phyloP scores from a whole-genome alignment of 92 coral and sea anemone species.

The Epizoanthus illoricatus region DNA sequence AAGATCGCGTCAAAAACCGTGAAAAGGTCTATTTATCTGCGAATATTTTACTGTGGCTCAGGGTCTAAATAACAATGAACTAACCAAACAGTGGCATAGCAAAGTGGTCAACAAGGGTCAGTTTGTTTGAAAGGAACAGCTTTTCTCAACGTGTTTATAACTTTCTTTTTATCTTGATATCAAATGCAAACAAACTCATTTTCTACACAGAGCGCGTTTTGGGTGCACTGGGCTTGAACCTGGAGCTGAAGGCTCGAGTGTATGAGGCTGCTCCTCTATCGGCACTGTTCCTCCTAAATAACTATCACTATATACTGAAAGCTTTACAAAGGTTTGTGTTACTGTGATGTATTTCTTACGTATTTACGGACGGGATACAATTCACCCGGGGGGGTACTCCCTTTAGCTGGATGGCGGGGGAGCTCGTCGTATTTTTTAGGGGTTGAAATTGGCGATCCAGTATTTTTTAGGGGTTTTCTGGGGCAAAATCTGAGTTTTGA shows the following conservation, averaged over 20 bases:
- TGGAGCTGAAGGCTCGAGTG: constrained; percentile 87
- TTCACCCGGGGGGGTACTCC: too few species aligned
- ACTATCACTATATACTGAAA: constrained; percentile 92
- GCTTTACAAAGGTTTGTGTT: constrained; percentile 80
- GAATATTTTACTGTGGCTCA: too few species aligned
- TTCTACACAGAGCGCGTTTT: constrained; percentile 83
- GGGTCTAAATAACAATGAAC: too few species aligned
- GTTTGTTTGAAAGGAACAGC: not conserved
- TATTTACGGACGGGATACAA: too few species aligned
- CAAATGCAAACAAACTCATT: not conserved
- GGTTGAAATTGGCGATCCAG: too few species aligned
- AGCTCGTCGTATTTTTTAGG: too few species aligned
- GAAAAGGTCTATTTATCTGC: too few species aligned
- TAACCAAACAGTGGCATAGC: too few species aligned
- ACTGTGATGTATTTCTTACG: not conserved
- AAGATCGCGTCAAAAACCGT: too few species aligned
- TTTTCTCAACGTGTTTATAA: not conserved
- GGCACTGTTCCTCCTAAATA: constrained; percentile 90
- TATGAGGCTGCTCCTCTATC: constrained; percentile 80
- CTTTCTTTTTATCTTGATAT: not conserved
- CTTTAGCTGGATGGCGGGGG: too few species aligned
- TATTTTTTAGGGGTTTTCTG: too few species aligned
- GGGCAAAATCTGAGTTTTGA: too few species aligned
- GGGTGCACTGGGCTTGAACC: constrained; percentile 92
- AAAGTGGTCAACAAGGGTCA: not conserved